Conservation (phyloP, 1,140 invertebrate genomes). For the Ganaspis sp. region DNA sequence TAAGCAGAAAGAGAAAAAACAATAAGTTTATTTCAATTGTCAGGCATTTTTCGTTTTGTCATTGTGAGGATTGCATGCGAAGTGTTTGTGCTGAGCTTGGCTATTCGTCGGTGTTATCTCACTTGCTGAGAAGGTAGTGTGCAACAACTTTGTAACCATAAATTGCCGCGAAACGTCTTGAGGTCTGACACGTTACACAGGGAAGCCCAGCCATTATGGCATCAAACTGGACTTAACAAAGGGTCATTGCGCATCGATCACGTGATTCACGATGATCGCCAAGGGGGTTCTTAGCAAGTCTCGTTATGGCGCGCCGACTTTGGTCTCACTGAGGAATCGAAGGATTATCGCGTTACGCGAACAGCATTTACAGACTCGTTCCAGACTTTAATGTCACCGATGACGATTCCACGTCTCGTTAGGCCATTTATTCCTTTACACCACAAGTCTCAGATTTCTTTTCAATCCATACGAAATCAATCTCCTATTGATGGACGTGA, state of each 20-base stretch:
- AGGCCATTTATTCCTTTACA: conserved; percentile 15
- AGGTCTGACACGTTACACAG: conserved; percentile 61
- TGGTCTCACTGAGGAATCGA: conserved; percentile 10
- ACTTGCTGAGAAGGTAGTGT: conserved; percentile 52
- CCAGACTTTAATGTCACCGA: conserved; percentile 19
- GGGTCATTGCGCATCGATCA: conserved; percentile 64
- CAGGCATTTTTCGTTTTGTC: background rate
- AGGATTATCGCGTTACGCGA: conserved; percentile 16
- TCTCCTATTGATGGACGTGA: background rate
- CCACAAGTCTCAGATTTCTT: background rate
- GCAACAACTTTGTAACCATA: conserved; percentile 56
- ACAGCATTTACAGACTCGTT: conserved; percentile 26
- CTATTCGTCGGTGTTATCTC: conserved; percentile 45
- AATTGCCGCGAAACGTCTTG: conserved; percentile 58
- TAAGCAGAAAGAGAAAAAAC: too few species aligned
- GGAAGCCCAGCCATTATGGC: conserved; percentile 59
- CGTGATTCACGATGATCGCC: conserved; percentile 65
- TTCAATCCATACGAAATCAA: background rate
- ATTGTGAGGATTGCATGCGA: background rate
- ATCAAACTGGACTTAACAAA: conserved; percentile 58
- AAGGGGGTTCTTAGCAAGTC: conserved; percentile 47
- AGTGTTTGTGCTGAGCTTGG: background rate
- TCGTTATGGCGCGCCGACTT: conserved; percentile 35
- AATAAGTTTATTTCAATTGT: background rate
- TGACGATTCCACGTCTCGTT: conserved; percentile 22